Evolutionary conservation across 2,797 vertebrate genomes (phyloP), one percentile per base, ranked within the genome.

Genomic region (Labeo calbasu): DNA sequence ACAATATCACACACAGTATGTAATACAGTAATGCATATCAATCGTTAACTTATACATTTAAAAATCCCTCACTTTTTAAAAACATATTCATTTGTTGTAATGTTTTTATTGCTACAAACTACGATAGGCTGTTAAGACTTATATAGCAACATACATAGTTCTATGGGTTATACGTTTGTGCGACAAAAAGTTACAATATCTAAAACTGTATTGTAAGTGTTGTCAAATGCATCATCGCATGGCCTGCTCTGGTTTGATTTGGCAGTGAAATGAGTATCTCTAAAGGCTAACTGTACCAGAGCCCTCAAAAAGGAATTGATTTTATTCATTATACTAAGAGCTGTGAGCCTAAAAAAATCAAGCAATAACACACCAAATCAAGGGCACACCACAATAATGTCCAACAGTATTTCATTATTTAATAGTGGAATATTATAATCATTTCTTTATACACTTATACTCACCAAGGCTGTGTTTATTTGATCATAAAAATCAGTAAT

Each of bases 311-410:
- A 57, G 36, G 17, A 83, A 83, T 63, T 68, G 50, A 77, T 77
- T 82, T 53, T 43, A 69, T 75, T 68, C 28, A 76, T 83, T 83
- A 68, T 32, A 46, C 63, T 69, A 76, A 68, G 48, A 83, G 81
- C 81, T 10, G 53, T 51, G 36, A 83, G 72, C n/a, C 63, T 83
- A 43, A 69, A 82, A 65, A 68, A 69, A 40, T 69, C 43, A 46
- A 81, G 66, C 79, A 57, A 57, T 28, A 4, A 66, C 71, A 66
- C 14, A 17, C 43, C 57, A 36, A 48, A 48, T 46, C 15, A 32
- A 73, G 28, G 71, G 23, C 55, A 72, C 53, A 57, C n/a, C 61
- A 77, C 12, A 83, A 19, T 48, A 68, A 48, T 55, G 25, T 73
- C 19, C 19, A 75, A 32, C 12, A 14, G 43, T 43, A 57, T 57